Base-by-base conservation (phyloP, 2,797 vertebrate genomes). In the Dryobates pubescens region DNA sequence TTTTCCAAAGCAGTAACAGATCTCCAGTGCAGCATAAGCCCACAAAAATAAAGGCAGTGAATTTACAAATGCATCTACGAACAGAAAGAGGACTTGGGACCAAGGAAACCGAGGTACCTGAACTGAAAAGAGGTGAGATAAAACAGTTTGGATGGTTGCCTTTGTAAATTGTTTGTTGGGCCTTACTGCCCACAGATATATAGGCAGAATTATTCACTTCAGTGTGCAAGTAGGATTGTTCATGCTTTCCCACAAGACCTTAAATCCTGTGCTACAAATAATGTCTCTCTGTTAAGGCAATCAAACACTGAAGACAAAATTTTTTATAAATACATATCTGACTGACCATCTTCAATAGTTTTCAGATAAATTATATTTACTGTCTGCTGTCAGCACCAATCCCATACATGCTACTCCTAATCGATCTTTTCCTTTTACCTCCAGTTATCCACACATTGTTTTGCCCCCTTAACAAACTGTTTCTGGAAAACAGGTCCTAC, bases 331-430 rank as follows among this genome's bases (percentile, higher is more conserved):
- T 41, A 53, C 27, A 75, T 53, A 84, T 63, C 67, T 30, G 11
- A 34, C 57, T 69, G 68, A 81, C 26, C 41, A 63, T 32, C 51
- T 81, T 93, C 45, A 77, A 4, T 2, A 38, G 47, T 56, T 89
- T 83, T 69, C 74, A 92, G 38, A 79, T 51, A 85, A 79, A 76
- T 75, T 83, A 54, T 64, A 88, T 89, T 78, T 95, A 59, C 62
- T 73, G 5, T 36, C 86, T 92, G 45, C 77, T 89, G 38, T 80
- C 77, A 84, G 72, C 36, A 71, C 8, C n/a, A 57, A 51, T 69
- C 63, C 34, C 51, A 62, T 51, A 12, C 36, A 58, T 7, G 2
- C 16, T 54, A 30, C 43, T 87, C 29, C 75, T 67, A 43, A 95
- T 93, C 67, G 86, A 76, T 90, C 77, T 83, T 88, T 67, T 72